A percentile compares a stretch with the other conserved stretches of the same genome.
Evolutionary conservation across 37 sponge, comb jelly and placozoan genomes (phyloP).

Genomic region (Petrosia ficiformis): DNA sequence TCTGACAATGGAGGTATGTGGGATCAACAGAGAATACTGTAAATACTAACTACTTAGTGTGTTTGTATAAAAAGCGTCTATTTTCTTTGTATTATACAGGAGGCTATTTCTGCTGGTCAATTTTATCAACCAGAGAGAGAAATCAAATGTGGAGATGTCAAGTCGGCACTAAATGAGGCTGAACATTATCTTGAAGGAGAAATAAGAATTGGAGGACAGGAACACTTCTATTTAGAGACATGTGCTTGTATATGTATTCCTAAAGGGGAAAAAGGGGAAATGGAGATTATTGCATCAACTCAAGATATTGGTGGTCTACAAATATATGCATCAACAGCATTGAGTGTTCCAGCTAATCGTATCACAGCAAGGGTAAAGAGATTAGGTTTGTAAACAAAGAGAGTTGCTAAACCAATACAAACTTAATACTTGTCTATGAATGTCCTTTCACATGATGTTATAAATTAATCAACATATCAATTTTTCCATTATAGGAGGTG

Average conservation of each 20-base stretch:
- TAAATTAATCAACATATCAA: no score
- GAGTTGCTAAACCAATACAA: no score
- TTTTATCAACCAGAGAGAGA: background rate
- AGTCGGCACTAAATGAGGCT: constrained; percentile 8
- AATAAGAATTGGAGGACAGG: constrained; percentile 53
- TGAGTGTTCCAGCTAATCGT: constrained; percentile 55
- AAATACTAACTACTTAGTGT: background rate
- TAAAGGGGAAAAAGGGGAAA: constrained; percentile 34
- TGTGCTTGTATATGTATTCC: constrained; percentile 43
- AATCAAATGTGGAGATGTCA: constrained; percentile 15
- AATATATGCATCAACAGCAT: constrained; percentile 18
- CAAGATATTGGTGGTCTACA: constrained; percentile 30
- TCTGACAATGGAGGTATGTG: constrained; percentile 35
- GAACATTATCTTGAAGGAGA: constrained; percentile 30
- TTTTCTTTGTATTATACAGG: constrained; percentile 14
- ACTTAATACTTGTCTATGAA: no score
- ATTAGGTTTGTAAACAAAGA: constrained; percentile 35
- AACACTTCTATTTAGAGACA: constrained; percentile 74
- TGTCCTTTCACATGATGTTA: no score
- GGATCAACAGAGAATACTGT: background rate
- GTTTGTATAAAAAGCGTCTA: no score
- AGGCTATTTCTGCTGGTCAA: constrained; percentile 43
- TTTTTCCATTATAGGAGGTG: constrained; percentile 37
- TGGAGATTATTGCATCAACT: constrained; percentile 50
- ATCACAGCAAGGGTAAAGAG: constrained; percentile 33